Base-by-base conservation (phyloP, 1,140 invertebrate genomes). In the Stratiolaelaps scimitus region DNA sequence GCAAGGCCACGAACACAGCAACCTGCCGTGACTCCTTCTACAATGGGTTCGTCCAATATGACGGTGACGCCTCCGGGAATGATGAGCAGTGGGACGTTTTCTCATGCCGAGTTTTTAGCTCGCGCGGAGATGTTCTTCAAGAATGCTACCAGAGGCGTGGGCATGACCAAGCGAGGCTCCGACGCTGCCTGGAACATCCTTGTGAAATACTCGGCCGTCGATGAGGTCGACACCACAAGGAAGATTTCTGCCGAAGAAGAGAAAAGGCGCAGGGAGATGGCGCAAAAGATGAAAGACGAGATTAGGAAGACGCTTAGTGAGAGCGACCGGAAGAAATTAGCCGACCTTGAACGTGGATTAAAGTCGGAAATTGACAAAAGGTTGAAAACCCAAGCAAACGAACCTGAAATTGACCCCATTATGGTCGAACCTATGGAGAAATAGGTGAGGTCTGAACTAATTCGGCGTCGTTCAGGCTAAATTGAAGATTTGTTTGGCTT, bases 101-200 rank as follows among this genome's bases (percentile, higher is more conserved):
- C 10, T 40, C 10, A 10, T 40, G 53, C 17, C 1, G 53, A 60
- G 53, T 60, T 60, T 34, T 23, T n/a, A 15, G 26, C 26, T 23
- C 15, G 23, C 26, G 53, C 53, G 2, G 53, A 60, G 34, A 60
- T 34, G 1, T 60, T 60, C 23, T 60, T 60, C 53, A 60, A 60
- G 53, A 26, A 60, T 10, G 53, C 53, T 15, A 26, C 53, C 26
- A 15, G 53, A 15, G 15, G 26, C 26, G 53, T 60, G 15, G 53
- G 53, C 10, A 60, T 60, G 53, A 60, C 53, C 15, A 60, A 26
- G 10, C 26, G 34, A 23, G 53, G 53, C 34, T 17, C 53, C 15
- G 53, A 60, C 34, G 53, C 53, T 34, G 53, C 53, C 17, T 60
- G 53, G 53, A 60, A 26, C 26, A 60, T 60, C 26, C 53, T 60